A percentile compares a stretch with the other conserved stretches of the same genome.
phyloP scores from a whole-genome alignment of 2,797 vertebrate species.

The Agapornis canus region DNA sequence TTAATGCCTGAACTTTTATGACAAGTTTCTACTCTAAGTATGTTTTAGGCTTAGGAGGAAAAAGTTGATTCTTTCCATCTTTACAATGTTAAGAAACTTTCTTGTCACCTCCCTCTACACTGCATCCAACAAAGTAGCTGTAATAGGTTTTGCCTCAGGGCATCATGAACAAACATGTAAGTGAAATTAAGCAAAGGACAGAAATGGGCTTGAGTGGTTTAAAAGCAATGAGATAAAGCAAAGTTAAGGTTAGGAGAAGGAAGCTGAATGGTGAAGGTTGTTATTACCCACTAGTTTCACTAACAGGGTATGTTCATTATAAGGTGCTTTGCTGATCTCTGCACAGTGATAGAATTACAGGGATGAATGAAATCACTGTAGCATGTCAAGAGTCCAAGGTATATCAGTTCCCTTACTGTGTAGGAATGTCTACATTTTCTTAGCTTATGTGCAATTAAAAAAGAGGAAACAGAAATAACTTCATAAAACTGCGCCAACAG shows the following conservation, averaged over 20 bases:
- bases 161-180: background rate
- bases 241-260: background rate
- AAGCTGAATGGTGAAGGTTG: background rate
- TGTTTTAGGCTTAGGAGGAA: background rate
- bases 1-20: background rate
- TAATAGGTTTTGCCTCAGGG: background rate
- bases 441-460: background rate
- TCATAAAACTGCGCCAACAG: background rate
- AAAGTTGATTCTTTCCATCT: background rate
- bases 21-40: background rate
- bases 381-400: background rate
- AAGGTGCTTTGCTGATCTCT: constrained; percentile 20
- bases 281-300: background rate
- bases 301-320: background rate
- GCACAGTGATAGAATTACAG: background rate
- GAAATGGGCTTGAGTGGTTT: background rate
- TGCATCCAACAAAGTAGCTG: background rate
- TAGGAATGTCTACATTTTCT: background rate
- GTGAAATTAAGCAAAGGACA: background rate
- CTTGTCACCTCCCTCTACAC: background rate
- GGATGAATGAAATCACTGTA: background rate
- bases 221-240: background rate
- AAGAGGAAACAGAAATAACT: background rate
- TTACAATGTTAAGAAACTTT: background rate
- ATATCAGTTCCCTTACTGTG: background rate